Evolutionary conservation across 1,140 invertebrate genomes (phyloP).

Genomic region (Dendrolimus punctatus): DNA sequence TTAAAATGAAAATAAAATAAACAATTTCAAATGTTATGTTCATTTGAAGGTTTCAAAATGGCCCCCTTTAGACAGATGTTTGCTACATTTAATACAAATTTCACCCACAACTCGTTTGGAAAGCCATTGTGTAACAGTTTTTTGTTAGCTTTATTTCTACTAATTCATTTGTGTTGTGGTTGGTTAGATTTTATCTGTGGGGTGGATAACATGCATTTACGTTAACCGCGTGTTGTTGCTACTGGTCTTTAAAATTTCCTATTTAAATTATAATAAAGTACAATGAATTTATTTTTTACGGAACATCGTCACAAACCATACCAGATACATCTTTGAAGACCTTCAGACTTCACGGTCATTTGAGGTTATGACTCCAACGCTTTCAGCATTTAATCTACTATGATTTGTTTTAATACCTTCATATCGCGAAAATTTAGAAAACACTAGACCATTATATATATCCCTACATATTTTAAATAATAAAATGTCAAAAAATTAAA

Average conservation of each 20-base stretch:
- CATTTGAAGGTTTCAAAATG: background rate
- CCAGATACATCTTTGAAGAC: too few species aligned
- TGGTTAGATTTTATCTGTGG: slow-evolving; percentile 57
- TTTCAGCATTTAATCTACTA: too few species aligned
- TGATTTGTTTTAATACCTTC: too few species aligned
- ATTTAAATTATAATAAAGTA: background rate
- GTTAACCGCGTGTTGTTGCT: slow-evolving; percentile 49
- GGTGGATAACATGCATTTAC: slow-evolving; percentile 51
- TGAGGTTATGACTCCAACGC: too few species aligned
- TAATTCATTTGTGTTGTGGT: slow-evolving; percentile 67
- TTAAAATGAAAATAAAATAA: slow-evolving; percentile 13
- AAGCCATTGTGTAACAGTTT: slow-evolving; percentile 61
- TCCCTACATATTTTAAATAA: too few species aligned
- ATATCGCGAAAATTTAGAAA: too few species aligned
- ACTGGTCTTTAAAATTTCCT: background rate
- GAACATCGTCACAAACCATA: too few species aligned
- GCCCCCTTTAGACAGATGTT: slow-evolving; percentile 62
- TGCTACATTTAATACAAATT: slow-evolving; percentile 67
- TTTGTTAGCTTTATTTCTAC: slow-evolving; percentile 63
- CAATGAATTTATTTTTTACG: too few species aligned
- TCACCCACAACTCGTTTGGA: slow-evolving; percentile 57
- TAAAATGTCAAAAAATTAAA: too few species aligned
- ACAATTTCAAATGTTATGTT: slow-evolving; percentile 4
- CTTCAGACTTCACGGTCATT: too few species aligned
- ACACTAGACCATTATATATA: too few species aligned